These are phyloP conservation scores for Procapra przewalskii DNA, from an alignment of 2,113 vertebrate species.

Conservation along the genomic window DNA sequence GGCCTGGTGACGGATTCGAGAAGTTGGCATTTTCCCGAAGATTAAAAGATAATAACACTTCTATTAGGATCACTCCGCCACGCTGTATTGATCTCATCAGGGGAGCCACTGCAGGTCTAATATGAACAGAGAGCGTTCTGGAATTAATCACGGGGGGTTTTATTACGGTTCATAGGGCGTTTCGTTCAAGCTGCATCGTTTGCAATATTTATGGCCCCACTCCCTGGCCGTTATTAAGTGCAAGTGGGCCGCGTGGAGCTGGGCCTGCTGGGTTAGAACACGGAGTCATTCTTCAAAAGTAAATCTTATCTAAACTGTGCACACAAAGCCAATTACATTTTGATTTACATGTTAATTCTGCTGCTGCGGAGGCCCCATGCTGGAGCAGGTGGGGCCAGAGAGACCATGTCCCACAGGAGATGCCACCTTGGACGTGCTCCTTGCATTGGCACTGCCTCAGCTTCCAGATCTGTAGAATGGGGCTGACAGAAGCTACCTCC, in stretches of 20 bases:
- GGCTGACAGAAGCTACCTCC: rapidly evolving
- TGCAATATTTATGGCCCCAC: slow-evolving; percentile 84
- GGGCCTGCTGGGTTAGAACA: slow-evolving; percentile 83
- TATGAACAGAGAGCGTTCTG: slow-evolving; percentile 82
- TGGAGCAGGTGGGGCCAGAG: background rate
- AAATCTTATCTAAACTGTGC: slow-evolving; percentile 88
- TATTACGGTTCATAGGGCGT: slow-evolving; percentile 85
- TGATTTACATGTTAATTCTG: slow-evolving; percentile 89
- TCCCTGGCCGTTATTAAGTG: slow-evolving; percentile 84
- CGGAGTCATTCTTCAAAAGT: slow-evolving; percentile 85
- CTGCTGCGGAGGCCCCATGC: background rate
- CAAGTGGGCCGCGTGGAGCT: slow-evolving; percentile 77
- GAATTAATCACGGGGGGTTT: slow-evolving; percentile 86
- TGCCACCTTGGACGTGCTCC: no score
- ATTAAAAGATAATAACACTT: slow-evolving; percentile 89
- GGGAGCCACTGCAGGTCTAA: slow-evolving; percentile 85
- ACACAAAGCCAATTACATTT: slow-evolving; percentile 86
- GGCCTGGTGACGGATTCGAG: slow-evolving; percentile 76
- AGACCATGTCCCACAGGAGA: rapidly evolving
- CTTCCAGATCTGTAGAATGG: slow-evolving; percentile 5
- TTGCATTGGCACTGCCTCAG: background rate
- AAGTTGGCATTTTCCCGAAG: slow-evolving; percentile 82
- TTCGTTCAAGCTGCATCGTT: slow-evolving; percentile 83
- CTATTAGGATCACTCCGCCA: slow-evolving; percentile 86
- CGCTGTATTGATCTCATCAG: slow-evolving; percentile 88